Conservation (phyloP, 37 sponge, comb jelly and placozoan species). For the Hormiphora californensis region DNA sequence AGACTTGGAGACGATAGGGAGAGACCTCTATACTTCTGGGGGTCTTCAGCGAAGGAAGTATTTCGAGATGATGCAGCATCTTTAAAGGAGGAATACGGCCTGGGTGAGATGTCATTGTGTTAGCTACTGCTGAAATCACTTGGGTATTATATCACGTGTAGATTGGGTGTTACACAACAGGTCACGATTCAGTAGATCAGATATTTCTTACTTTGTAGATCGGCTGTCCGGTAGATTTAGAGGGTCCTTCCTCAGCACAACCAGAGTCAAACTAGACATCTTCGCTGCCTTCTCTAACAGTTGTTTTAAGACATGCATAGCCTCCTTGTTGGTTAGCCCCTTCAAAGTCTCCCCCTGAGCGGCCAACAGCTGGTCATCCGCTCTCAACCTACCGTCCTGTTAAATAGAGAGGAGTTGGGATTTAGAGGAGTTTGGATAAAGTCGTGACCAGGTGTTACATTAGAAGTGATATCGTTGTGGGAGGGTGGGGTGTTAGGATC, state of each 20-base stretch:
- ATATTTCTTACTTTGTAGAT: slow-evolving; percentile 28
- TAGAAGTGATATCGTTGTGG: too few relatives aligned
- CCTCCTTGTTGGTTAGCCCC: slow-evolving; percentile 33
- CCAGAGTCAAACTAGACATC: slow-evolving; percentile 3
- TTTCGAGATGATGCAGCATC: too few relatives aligned
- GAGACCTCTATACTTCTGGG: slow-evolving; percentile 43
- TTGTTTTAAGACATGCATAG: background rate
- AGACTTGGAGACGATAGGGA: slow-evolving; percentile 47
- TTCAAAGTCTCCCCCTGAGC: background rate
- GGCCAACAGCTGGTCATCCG: slow-evolving; percentile 18
- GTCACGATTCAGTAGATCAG: background rate
- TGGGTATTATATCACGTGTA: background rate
- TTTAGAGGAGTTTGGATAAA: too few relatives aligned
- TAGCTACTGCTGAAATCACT: too few relatives aligned
- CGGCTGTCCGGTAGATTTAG: background rate
- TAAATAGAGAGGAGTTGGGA: too few relatives aligned
- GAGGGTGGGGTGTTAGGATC: too few relatives aligned
- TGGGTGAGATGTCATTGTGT: too few relatives aligned
- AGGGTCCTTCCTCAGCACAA: slow-evolving; percentile 37
- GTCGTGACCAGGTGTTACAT: too few relatives aligned
- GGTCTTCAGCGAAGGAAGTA: slow-evolving; percentile 4
- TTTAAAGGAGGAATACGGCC: slow-evolving; percentile 37
- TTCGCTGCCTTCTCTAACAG: background rate
- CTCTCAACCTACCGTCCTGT: slow-evolving; percentile 48
- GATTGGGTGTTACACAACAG: background rate